Base-by-base conservation (phyloP, 1,140 invertebrate species). In the Armadillidium nasatum region DNA sequence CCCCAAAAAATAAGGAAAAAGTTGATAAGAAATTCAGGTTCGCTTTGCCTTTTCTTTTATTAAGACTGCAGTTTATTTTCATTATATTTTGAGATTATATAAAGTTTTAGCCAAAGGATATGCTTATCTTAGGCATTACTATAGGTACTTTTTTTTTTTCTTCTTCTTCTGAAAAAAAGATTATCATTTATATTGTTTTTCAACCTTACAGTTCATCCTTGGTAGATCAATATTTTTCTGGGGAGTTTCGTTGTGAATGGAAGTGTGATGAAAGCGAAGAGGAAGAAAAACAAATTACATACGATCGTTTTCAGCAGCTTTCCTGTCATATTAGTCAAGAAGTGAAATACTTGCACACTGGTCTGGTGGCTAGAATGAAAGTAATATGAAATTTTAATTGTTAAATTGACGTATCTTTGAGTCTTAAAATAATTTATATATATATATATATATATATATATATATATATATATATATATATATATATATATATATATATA, bases 321-420 rank as follows among this genome's bases (percentile, higher is more conserved):
- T 98, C 95, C 83, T 99, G 98, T 87, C 99, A 99, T 85, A 99
- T 99, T 82, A 95, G 93, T n/a, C 91, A 94, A 85, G 97, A 99
- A 82, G 94, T 98, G 10, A 94, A 95, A 85, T 98, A 98, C 85
- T 91, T 99, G 89, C 91, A 96, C 83, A 94, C 93, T 13, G 97
- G 97, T 21, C 87, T 99, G 3, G 67, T 79, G 4, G 66, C 84
- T 74, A 81, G 82, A 72, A 73, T 85, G 81, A 79, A 80, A 82
- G 81, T 81, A 68, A 76, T n/a, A 78, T 21, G 15, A 10, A 6
- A 71, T 71, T 23, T 22, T 19, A 66, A 19, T 22, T n/a, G n/a
- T n/a, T n/a, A n/a, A n/a, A n/a, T n/a, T n/a, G n/a, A n/a, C n/a
- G n/a, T n/a, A n/a, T n/a, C n/a, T n/a, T n/a, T n/a, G n/a, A n/a